Evolutionary conservation across 2,888 invertebrate species (phyloP), one percentile per base, ranked within the genome.

Genomic region (Rhagophthalmus giganteus): DNA sequence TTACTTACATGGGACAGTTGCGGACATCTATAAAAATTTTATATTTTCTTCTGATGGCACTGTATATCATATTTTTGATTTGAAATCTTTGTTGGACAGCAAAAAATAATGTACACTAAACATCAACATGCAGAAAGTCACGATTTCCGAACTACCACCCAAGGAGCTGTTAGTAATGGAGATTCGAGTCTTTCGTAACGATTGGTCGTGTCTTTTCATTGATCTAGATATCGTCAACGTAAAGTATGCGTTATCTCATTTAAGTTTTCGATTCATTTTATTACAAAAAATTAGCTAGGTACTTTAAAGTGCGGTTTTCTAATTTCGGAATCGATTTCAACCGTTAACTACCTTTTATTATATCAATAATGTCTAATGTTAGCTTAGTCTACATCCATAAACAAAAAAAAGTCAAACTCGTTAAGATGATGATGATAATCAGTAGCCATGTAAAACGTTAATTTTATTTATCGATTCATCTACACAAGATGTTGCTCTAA

Each of bases 141-240:
- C 62, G 62, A 62, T 52, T 57, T 47, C 55, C 54, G 51, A 57
- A 59, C 60, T 55, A 58, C 60, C 60, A 59, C 62, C 60, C 60
- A 58, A 50, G 59, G 59, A 61, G 62, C 54, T 42, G 55, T 34
- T 44, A 46, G 37, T 59, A 57, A 56, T 46, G 45, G 48, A 49
- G 48, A 47, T 44, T 38, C 32, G 26, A 51, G 45, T 26, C 54
- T 57, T 50, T 46, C 52, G 53, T 54, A 51, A 55, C 49, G 49
- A 57, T 48, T 41, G 44, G 45, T 57, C 58, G 58, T 56, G 56
- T 54, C 53, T 53, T 35, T 37, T 50, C 48, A 48, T 49, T 45
- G 51, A 55, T 57, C 57, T 57, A 57, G 57, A 57, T 57, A 57
- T 41, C 14, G 39, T 40, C 31, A 12, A 41, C 38, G 28, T 26